Evolutionary conservation across 2,797 vertebrate genomes (phyloP).

Genomic region (Todus mexicanus): DNA sequence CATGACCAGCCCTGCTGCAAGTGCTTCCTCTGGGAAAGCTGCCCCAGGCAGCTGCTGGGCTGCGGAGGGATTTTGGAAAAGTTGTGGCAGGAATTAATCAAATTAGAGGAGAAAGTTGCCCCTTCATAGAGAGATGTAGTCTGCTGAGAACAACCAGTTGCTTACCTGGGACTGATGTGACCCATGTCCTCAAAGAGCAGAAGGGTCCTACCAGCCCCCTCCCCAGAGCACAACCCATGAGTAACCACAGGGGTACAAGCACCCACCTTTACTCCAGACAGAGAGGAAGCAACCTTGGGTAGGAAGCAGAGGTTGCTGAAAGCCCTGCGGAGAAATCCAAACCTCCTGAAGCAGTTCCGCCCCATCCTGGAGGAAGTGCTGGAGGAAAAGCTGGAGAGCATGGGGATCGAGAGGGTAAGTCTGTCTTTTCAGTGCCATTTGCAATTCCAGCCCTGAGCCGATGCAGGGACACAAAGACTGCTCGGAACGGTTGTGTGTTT

Average conservation of each 20-base stretch:
- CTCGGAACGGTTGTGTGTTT: neutral
- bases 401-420: constrained; percentile 64
- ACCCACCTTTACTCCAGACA: neutral
- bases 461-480: neutral
- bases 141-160: neutral
- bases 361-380: constrained; percentile 63
- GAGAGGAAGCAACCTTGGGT: neutral
- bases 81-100: neutral
- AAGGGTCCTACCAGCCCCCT: neutral
- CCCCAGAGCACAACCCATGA: no score
- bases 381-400: constrained; percentile 71
- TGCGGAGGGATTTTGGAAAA: neutral
- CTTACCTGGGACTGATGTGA: neutral
- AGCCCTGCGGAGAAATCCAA: constrained; percentile 33
- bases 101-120: neutral
- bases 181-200: neutral
- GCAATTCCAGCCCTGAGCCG: neutral
- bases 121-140: accelerated
- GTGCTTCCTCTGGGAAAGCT: neutral
- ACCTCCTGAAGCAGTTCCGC: constrained; percentile 60
- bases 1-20: neutral
- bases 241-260: neutral
- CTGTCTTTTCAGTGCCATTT: neutral
- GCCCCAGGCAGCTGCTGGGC: neutral
- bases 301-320: constrained; percentile 30